Base-by-base conservation (phyloP, 2,113 vertebrate species). In the Pseudorectes ferrugineus region DNA sequence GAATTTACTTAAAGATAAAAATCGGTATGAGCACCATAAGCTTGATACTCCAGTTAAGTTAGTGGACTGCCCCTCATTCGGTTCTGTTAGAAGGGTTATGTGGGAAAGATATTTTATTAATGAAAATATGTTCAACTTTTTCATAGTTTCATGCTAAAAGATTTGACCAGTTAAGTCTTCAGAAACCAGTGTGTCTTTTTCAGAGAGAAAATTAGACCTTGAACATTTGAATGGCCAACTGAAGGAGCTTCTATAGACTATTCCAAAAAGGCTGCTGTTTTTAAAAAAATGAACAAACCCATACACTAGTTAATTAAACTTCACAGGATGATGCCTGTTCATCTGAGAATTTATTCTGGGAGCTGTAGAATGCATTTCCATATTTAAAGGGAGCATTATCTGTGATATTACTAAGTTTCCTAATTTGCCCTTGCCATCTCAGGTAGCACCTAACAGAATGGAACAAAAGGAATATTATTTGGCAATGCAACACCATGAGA, bases 311-410 rank as follows among this genome's bases (percentile, higher is more conserved):
- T 81, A 82, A 95, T 93, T 91, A 85, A 93, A 76, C 84, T 93
- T 88, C 74, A 76, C 66, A 58, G 29, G 26, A 85, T 79, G 74
- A 82, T 91, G 66, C 5, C 0, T 89, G 77, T 88, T 94, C 93
- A 91, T 93, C 58, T 93, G 89, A 89, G 74, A 76, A 89, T 89
- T 95, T 96, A 89, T 94, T 97, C 66, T 83, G 62, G 71, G 85
- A 89, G 42, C 66, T 83, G 42, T 85, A 75, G 81, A 96, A 95
- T 94, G 71, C 35, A 97, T 95, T 95, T 95, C 87, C 91, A 79
- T 95, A 95, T 95, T 95, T 87, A 93, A 95, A 93, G n/a, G 46
- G 55, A 83, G 58, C 33, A 88, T 79, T 89, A 55, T 85, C 66
- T 93, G 70, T 79, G 73, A 18, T 94, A 83, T 66, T 91, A 65